These are phyloP conservation scores for Diarsia mendica DNA, from an alignment of 2,888 invertebrate species.

Conservation along the genomic window DNA sequence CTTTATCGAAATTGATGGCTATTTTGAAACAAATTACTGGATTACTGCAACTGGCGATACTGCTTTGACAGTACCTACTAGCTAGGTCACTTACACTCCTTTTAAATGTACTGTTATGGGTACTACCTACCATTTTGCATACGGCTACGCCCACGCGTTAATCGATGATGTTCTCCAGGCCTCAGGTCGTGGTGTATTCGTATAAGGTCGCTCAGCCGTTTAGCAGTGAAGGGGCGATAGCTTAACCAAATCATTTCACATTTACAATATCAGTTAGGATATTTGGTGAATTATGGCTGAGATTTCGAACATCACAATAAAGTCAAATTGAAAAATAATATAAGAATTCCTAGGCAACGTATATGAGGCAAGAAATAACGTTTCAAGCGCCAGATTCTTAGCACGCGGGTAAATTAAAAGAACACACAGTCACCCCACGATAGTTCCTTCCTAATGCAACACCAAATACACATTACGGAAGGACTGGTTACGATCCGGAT, in stretches of 20 bases:
- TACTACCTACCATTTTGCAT: not conserved
- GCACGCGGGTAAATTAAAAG: slow-evolving; percentile 17
- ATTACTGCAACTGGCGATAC: slow-evolving; percentile 29
- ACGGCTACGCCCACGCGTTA: not conserved
- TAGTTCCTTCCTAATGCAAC: slow-evolving; percentile 55
- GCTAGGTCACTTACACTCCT: slow-evolving; percentile 10
- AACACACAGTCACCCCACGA: slow-evolving; percentile 22
- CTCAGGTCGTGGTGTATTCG: not conserved
- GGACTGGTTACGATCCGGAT: slow-evolving; percentile 39
- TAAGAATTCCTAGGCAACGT: not conserved
- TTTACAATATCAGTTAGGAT: not conserved
- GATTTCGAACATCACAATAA: not conserved
- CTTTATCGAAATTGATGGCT: slow-evolving; percentile 51
- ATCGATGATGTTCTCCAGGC: not conserved
- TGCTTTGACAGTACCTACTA: slow-evolving; percentile 17
- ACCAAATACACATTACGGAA: slow-evolving; percentile 49
- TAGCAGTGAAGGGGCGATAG: not conserved
- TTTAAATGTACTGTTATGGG: too few relatives aligned
- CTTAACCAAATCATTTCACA: not conserved
- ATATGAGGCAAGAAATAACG: not conserved
- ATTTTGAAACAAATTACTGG: slow-evolving; percentile 43
- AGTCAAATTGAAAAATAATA: not conserved
- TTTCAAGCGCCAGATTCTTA: not conserved
- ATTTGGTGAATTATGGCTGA: not conserved
- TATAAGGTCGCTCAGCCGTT: not conserved